Evolutionary conservation across 2,797 vertebrate species (phyloP).

Genomic region (Eptatretus atami): DNA sequence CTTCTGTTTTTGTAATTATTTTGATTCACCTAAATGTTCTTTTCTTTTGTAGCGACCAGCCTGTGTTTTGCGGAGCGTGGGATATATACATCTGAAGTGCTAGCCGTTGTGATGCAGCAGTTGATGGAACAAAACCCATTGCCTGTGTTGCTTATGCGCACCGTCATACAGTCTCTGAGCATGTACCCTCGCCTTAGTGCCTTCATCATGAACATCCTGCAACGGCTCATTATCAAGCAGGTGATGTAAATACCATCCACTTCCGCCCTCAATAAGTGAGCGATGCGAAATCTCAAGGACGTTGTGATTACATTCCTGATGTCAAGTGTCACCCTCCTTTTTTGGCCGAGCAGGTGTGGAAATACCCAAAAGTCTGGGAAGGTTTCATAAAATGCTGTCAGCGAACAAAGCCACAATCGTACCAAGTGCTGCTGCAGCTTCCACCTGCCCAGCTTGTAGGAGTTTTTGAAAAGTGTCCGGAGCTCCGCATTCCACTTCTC

Average conservation of each 20-base stretch:
- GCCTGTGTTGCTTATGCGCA: constrained; percentile 73
- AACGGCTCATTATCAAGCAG: constrained; percentile 72
- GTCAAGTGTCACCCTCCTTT: not conserved
- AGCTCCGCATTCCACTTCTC: constrained; percentile 48
- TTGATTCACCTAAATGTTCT: not conserved
- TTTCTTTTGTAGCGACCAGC: constrained; percentile 34
- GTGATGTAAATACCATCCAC: constrained; percentile 13
- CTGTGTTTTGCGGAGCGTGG: constrained; percentile 65
- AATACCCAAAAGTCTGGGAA: constrained; percentile 83
- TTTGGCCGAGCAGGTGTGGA: constrained; percentile 36
- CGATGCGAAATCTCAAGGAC: not conserved
- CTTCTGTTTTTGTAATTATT: not conserved
- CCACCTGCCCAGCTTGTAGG: constrained; percentile 33
- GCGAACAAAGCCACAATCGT: constrained; percentile 65
- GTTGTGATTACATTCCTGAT: not conserved
- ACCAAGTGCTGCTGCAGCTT: constrained; percentile 52
- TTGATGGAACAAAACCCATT: constrained; percentile 74
- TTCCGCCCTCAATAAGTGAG: not conserved
- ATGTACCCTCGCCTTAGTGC: constrained; percentile 67
- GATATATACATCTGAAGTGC: constrained; percentile 66
- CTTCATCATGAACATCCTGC: constrained; percentile 80
- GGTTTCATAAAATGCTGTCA: constrained; percentile 89
- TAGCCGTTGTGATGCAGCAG: constrained; percentile 90
- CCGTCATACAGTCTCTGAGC: constrained; percentile 72
- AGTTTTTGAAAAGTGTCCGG: constrained; percentile 56